Evolutionary conservation across 64 coral and sea anemone species (phyloP).

Genomic region (Pachyseris speciosa): DNA sequence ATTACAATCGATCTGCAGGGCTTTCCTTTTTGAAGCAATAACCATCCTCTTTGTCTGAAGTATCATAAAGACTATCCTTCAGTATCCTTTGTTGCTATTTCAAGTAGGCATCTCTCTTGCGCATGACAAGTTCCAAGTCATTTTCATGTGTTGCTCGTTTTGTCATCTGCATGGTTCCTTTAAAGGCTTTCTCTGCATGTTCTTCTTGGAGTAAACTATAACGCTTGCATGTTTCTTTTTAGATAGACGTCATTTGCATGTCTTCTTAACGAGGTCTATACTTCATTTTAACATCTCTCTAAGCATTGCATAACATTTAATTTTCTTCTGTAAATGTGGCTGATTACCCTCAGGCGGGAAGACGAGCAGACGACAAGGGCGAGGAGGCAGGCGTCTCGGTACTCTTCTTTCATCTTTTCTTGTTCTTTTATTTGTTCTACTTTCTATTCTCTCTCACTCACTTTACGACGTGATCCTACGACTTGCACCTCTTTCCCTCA

Average conservation of each 20-base stretch:
- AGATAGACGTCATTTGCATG: not conserved
- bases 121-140: too few species aligned
- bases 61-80: too few species aligned
- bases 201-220: too few species aligned
- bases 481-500: not conserved
- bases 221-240: too few species aligned
- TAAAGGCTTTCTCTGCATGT: too few species aligned
- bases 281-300: slow-evolving; percentile 7
- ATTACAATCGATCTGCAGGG: too few species aligned
- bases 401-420: slow-evolving; percentile 42
- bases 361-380: slow-evolving; percentile 55
- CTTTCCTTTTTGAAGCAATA: too few species aligned
- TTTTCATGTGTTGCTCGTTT: too few species aligned
- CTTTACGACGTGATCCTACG: not conserved
- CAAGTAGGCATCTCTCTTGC: too few species aligned
- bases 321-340: slow-evolving; percentile 33
- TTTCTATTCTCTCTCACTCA: not conserved
- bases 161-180: too few species aligned
- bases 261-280: not conserved
- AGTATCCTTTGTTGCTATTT: too few species aligned
- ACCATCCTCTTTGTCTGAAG: too few species aligned
- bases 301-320: slow-evolving; percentile 2
- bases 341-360: slow-evolving; percentile 44
- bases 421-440: slow-evolving; percentile 33
- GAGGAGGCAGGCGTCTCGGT: slow-evolving; percentile 69